Evolutionary conservation across 2,113 vertebrate species (phyloP).

Genomic region (Hippocampus zosterae): DNA sequence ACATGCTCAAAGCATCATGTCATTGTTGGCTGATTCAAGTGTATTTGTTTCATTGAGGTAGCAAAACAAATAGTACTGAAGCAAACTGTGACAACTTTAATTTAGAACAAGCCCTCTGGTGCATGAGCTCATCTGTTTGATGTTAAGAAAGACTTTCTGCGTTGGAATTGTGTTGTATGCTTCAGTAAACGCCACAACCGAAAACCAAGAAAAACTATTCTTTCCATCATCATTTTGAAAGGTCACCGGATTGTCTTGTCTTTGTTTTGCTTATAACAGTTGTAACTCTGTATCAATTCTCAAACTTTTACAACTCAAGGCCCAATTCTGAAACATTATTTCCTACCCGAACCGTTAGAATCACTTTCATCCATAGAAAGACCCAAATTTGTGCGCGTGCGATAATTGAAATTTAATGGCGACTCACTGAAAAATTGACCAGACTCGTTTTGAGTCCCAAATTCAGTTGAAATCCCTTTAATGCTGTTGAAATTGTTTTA

Average conservation of each 20-base stretch:
- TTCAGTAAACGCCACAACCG: background rate
- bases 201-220: background rate
- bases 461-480: no score
- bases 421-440: no score
- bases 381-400: no score
- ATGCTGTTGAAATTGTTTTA: no score
- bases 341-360: no score
- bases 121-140: slow-evolving; percentile 8
- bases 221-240: background rate
- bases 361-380: no score
- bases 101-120: slow-evolving; percentile 31
- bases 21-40: slow-evolving; percentile 46
- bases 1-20: slow-evolving; percentile 18
- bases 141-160: background rate
- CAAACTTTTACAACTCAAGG: background rate
- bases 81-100: slow-evolving; percentile 20
- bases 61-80: background rate
- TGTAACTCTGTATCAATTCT: background rate
- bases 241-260: background rate
- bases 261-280: background rate
- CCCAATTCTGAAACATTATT: no score
- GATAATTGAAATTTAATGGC: no score
- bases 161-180: background rate
- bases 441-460: no score
- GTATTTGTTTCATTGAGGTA: slow-evolving; percentile 30